Conservation (phyloP, 2,113 vertebrate genomes). For the Cromileptes altivelis region DNA sequence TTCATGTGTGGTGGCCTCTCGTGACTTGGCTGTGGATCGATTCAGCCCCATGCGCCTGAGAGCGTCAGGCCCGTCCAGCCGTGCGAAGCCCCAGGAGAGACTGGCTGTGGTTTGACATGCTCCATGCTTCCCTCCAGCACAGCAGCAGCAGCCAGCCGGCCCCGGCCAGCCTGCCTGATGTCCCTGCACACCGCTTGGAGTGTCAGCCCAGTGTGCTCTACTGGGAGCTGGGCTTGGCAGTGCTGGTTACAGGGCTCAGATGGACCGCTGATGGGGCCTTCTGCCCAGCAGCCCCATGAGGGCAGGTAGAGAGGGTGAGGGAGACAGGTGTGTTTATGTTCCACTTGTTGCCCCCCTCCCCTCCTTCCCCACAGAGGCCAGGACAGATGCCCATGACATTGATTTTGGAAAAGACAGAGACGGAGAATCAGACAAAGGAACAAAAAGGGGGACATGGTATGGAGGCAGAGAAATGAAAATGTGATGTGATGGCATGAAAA, state of each 20-base stretch:
- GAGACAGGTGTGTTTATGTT: slow-evolving; percentile 78
- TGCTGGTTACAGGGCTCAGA: slow-evolving; percentile 75
- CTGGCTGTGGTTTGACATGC: slow-evolving; percentile 73
- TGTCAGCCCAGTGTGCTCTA: slow-evolving; percentile 67
- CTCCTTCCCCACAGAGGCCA: slow-evolving; percentile 23
- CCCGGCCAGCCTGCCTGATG: slow-evolving; percentile 43
- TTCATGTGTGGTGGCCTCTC: slow-evolving; percentile 61
- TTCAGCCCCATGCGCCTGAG: slow-evolving; percentile 47
- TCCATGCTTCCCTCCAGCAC: slow-evolving; percentile 56
- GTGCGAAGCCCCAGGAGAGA: slow-evolving; percentile 60
- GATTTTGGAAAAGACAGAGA: slow-evolving; percentile 52
- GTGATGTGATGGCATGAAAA: slow-evolving; percentile 52
- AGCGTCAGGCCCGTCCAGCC: slow-evolving; percentile 60
- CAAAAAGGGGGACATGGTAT: neutral
- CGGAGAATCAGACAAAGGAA: slow-evolving; percentile 28
- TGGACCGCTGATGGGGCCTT: slow-evolving; percentile 76
- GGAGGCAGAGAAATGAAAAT: slow-evolving; percentile 31
- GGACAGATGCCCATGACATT: slow-evolving; percentile 63
- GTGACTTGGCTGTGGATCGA: slow-evolving; percentile 68
- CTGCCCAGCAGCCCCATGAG: slow-evolving; percentile 72
- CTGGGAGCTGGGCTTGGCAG: slow-evolving; percentile 77
- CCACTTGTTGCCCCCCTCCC: slow-evolving; percentile 70
- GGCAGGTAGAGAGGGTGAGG: slow-evolving; percentile 51
- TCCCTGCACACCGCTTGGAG: slow-evolving; percentile 62
- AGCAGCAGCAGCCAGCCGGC: slow-evolving; percentile 36